Conservation (phyloP, 2,797 vertebrate genomes). For the Peromyscus attwateri region DNA sequence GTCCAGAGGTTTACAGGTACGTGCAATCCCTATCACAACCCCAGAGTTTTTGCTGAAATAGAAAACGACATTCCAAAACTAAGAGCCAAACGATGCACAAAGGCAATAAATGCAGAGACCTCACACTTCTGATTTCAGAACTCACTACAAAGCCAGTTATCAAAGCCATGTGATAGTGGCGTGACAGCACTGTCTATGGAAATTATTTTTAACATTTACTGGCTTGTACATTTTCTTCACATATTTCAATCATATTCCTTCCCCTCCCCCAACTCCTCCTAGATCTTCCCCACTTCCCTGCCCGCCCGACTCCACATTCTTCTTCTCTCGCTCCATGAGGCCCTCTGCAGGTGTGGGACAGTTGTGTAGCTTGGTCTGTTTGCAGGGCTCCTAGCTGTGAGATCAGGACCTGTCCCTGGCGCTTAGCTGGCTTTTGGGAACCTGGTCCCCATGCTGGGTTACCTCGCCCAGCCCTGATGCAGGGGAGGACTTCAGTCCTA, state of each 20-base stretch:
- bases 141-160: neutral
- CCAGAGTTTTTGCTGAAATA: neutral
- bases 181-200: neutral
- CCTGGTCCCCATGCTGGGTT: too few species aligned
- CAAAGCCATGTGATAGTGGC: neutral
- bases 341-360: too few species aligned
- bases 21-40: neutral
- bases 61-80: neutral
- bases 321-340: neutral
- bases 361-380: too few species aligned
- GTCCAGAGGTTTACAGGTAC: too few species aligned
- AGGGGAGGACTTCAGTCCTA: too few species aligned
- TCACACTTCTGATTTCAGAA: constrained; percentile 21
- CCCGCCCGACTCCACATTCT: neutral
- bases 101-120: neutral
- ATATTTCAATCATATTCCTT: neutral
- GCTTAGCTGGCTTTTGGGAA: too few species aligned
- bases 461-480: too few species aligned
- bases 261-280: neutral
- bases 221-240: neutral
- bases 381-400: too few species aligned
- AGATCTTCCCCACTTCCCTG: neutral
- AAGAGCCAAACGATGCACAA: neutral
- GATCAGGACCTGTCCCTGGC: too few species aligned
- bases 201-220: neutral